Evolutionary conservation across 2,113 vertebrate species (phyloP), one percentile per base, ranked within the genome.

Genomic region (Melanotaenia duboulayi): DNA sequence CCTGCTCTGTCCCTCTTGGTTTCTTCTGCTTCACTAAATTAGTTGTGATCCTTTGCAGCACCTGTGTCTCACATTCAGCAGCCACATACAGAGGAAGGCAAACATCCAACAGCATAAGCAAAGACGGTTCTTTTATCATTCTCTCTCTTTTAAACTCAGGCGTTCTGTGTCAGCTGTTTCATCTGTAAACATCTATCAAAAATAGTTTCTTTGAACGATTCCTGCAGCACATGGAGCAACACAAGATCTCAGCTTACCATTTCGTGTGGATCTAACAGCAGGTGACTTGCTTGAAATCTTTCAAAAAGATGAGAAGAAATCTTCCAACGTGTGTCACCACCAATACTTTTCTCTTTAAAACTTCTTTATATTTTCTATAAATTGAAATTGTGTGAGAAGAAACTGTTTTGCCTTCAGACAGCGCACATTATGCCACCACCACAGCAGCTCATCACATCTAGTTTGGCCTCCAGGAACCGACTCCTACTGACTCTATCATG

Each of bases 1-100:
- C 83, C 90, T 80, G 81, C 28, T 51, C 22, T 12, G 46, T 77
- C 80, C 74, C 84, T 82, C 62, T 35, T 54, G 75, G 67, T 78
- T 71, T 46, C 19, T 59, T n/a, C 65, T 65, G 63, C 79, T 61
- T 78, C 48, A 60, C 72, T 81, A 66, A 88, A 88, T 90, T 81
- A 86, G 74, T 9, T 20, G 17, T 52, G 57, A 80, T 68, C 63
- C 68, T 69, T 62, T 61, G 52, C 66, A 86, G 84, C 88, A 84
- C 76, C 84, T 84, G 82, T 42, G 79, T 71, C 82, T 76, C 64
- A 10, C 20, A 13, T 65, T 68, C 60, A 49, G n/a, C 46, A 4
- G 60, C 35, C 63, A 0, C 16, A 11, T 2, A 17, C 57, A 19
- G 60, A 51, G 25, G 72, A 76, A 69, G 73, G 74, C 46, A 78